A percentile compares a stretch with the other conserved stretches of the same genome.
phyloP scores from a whole-genome alignment of 1,140 invertebrate species.

The Psilanteris sp. region DNA sequence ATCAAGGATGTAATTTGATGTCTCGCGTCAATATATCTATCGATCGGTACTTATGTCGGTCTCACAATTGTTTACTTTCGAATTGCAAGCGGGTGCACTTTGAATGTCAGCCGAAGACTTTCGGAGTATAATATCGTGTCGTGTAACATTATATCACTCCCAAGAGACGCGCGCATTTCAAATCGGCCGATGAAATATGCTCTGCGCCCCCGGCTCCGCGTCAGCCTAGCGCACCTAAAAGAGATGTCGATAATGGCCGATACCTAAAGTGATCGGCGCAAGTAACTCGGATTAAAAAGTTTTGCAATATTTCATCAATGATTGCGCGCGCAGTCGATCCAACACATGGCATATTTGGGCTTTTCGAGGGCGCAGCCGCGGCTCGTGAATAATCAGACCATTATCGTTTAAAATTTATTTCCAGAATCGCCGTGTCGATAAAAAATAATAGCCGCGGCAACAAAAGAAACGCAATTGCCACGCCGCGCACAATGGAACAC shows the following conservation, averaged over 20 bases:
- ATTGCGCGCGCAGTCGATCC: constrained; percentile 26
- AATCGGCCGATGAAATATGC: constrained; percentile 54
- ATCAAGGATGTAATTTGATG: constrained; percentile 7
- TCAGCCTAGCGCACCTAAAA: constrained; percentile 6
- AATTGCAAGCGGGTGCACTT: constrained; percentile 50
- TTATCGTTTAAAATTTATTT: no score
- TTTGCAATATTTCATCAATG: constrained; percentile 50
- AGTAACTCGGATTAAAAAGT: constrained; percentile 45
- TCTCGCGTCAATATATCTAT: constrained; percentile 17
- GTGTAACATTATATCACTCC: constrained; percentile 42
- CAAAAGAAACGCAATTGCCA: no score
- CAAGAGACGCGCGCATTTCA: constrained; percentile 43
- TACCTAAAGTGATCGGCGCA: constrained; percentile 39
- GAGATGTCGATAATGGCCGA: constrained; percentile 49
- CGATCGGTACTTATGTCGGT: constrained; percentile 14
- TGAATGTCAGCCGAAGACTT: constrained; percentile 53
- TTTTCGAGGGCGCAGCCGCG: constrained; percentile 11
- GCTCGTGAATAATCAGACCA: constrained; percentile 6
- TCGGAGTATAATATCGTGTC: constrained; percentile 56
- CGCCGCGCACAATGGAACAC: no score
- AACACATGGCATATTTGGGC: constrained; percentile 39
- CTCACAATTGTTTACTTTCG: constrained; percentile 53
- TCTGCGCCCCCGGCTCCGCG: constrained; percentile 18
- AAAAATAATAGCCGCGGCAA: no score
- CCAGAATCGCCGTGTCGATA: no score